Conservation (phyloP, 2,113 vertebrate species). For the Apus apus region DNA sequence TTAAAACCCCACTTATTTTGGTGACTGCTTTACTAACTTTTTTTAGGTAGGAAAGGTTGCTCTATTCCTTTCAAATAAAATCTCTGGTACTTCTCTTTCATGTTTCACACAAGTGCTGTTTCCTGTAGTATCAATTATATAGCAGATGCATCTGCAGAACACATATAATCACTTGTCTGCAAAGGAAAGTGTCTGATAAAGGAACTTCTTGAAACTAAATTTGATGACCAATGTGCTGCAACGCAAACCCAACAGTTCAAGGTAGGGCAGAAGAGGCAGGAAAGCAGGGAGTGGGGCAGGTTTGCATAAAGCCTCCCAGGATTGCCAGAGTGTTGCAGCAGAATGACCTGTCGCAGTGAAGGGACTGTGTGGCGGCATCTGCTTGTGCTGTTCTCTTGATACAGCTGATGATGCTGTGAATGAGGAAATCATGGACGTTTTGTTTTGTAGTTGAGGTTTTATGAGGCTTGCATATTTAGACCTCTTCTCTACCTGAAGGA, state of each 20-base stretch:
- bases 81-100: background rate
- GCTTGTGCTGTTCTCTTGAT: background rate
- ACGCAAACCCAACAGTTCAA: background rate
- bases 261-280: background rate
- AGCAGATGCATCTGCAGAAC: background rate
- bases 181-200: background rate
- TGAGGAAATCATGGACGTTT: background rate
- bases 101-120: background rate
- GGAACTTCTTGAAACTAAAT: background rate
- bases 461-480: background rate
- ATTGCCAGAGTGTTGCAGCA: accelerated
- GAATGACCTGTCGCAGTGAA: background rate
- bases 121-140: background rate
- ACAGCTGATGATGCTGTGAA: background rate
- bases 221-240: background rate
- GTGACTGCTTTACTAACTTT: background rate
- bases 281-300: background rate
- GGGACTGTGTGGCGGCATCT: background rate
- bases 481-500: background rate
- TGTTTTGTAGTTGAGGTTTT: background rate
- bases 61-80: background rate
- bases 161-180: background rate
- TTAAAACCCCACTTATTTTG: background rate
- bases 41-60: background rate
- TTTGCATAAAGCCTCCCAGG: background rate